Evolutionary conservation across 2,797 vertebrate genomes (phyloP).

Genomic region (Gymnoscopelus microlampas): DNA sequence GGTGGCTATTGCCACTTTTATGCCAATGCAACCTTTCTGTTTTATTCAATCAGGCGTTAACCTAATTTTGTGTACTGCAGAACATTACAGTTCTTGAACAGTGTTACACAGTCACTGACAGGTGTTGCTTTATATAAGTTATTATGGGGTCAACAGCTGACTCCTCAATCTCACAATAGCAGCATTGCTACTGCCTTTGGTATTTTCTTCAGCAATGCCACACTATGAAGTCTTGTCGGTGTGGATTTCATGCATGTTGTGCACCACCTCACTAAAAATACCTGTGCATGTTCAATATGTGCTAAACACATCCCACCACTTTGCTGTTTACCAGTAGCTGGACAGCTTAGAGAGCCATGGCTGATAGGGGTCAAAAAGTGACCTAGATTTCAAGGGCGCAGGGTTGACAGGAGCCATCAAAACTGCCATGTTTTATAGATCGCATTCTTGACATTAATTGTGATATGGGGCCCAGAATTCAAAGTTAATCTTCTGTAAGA

Average conservation of each 20-base stretch:
- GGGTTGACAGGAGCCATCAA: too few species aligned
- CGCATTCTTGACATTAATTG: too few species aligned
- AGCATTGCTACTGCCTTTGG: not conserved
- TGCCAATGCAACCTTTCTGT: too few species aligned
- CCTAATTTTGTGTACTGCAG: not conserved
- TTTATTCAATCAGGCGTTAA: too few species aligned
- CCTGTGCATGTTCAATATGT: not conserved
- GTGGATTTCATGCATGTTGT: not conserved
- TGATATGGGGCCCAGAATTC: too few species aligned
- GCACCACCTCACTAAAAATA: not conserved
- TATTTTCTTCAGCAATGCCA: not conserved
- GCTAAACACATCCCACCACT: not conserved
- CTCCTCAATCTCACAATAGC: constrained; percentile 2
- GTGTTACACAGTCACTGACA: constrained; percentile 8
- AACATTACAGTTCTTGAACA: not conserved
- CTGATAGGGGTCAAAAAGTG: too few species aligned
- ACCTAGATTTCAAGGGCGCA: too few species aligned
- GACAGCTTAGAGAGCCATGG: too few species aligned
- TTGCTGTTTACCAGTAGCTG: not conserved
- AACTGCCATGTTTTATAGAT: too few species aligned
- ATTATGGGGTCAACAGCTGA: constrained; percentile 26
- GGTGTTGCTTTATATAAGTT: constrained; percentile 7
- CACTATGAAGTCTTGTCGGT: not conserved
- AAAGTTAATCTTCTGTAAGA: too few species aligned
- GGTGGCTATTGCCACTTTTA: too few species aligned